These are phyloP conservation scores for Hiodon alosoides DNA, from an alignment of 2,113 vertebrate genomes.

Conservation along the genomic window DNA sequence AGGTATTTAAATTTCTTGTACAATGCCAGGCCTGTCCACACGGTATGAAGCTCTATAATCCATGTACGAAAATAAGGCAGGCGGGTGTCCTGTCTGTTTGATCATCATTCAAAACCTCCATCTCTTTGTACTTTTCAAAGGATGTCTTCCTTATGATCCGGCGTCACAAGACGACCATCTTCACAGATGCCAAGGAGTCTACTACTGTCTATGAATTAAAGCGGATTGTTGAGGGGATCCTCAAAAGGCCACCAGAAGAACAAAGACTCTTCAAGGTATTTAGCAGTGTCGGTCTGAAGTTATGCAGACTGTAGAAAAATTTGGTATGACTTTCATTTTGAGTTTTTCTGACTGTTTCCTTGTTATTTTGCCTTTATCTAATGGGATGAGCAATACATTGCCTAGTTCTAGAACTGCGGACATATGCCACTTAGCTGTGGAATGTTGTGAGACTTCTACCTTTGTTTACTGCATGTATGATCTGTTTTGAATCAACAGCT, in stretches of 20 bases:
- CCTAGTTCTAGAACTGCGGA: too few relatives aligned
- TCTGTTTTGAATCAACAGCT: too few relatives aligned
- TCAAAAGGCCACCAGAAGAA: slow-evolving; percentile 68
- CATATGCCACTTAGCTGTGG: too few relatives aligned
- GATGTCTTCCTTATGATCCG: slow-evolving; percentile 71
- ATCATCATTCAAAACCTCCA: too few relatives aligned
- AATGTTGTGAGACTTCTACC: too few relatives aligned
- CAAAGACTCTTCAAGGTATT: slow-evolving; percentile 71
- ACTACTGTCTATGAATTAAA: slow-evolving; percentile 70
- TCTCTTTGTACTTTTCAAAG: background rate
- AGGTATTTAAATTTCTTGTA: too few relatives aligned
- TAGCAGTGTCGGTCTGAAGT: background rate
- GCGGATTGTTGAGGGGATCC: slow-evolving; percentile 69
- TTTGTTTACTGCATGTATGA: too few relatives aligned
- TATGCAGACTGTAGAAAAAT: background rate
- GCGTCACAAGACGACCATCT: slow-evolving; percentile 72
- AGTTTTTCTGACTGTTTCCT: background rate
- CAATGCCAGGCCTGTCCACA: too few relatives aligned
- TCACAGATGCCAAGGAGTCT: slow-evolving; percentile 71
- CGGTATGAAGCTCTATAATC: too few relatives aligned
- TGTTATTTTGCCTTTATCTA: too few relatives aligned
- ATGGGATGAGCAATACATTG: background rate
- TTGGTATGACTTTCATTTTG: background rate
- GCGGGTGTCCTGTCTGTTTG: too few relatives aligned
- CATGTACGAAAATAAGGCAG: too few relatives aligned